A percentile compares a stretch with the other conserved stretches of the same genome.
Conservation (phyloP, 2,113 vertebrate species). For the Prinia subflava region DNA sequence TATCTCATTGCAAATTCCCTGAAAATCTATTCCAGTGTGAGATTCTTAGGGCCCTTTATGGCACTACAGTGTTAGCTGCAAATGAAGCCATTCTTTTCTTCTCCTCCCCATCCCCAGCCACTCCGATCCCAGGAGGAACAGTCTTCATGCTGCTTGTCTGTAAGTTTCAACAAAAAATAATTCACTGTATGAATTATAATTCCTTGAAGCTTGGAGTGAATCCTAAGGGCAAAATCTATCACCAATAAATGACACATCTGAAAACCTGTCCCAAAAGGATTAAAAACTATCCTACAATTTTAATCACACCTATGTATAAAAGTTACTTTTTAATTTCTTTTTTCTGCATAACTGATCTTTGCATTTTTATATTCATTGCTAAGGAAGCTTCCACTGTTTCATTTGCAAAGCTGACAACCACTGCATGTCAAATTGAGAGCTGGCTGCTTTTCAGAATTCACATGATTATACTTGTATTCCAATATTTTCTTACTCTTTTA, state of each 20-base stretch:
- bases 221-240: constrained; percentile 11
- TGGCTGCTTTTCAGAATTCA: constrained; percentile 13
- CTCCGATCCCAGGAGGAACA: background rate
- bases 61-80: background rate
- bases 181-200: background rate
- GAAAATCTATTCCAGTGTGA: background rate
- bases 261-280: constrained; percentile 9
- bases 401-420: constrained; percentile 43
- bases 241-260: background rate
- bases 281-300: background rate
- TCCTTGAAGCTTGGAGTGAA: background rate
- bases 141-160: background rate
- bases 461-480: background rate
- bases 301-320: constrained; percentile 19
- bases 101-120: background rate
- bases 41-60: background rate
- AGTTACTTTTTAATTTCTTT: constrained; percentile 47
- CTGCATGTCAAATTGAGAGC: constrained; percentile 47
- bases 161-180: constrained; percentile 14
- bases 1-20: background rate
- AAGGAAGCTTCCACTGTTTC: constrained; percentile 43
- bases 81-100: constrained; percentile 13
- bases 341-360: constrained; percentile 36
- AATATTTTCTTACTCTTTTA: background rate
- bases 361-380: constrained; percentile 27